These are phyloP conservation scores for Tetragnatha versicolor DNA, from an alignment of 1,140 invertebrate species.

Conservation along the genomic window DNA sequence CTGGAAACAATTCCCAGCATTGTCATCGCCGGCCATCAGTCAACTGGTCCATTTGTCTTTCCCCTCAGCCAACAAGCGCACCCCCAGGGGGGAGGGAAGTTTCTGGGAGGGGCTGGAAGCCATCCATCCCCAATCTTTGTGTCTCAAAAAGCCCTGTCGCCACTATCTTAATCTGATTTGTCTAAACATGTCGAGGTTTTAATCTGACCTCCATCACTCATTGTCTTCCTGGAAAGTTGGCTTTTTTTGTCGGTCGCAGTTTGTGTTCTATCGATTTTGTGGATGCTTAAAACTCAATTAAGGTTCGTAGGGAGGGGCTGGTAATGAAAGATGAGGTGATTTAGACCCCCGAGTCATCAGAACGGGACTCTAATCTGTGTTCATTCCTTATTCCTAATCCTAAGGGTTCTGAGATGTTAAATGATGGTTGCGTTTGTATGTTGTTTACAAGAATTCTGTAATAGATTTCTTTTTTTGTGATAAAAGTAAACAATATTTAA, in stretches of 20 bases:
- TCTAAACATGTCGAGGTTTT: conserved; percentile 48
- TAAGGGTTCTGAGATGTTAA: too few species aligned
- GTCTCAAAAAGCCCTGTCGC: conserved; percentile 14
- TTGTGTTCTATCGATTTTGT: not conserved
- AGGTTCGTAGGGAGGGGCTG: not conserved
- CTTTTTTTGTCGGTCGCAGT: not conserved
- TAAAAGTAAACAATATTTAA: too few species aligned
- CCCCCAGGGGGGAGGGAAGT: not conserved
- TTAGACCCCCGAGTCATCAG: too few species aligned
- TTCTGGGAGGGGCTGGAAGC: not conserved
- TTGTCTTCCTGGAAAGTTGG: not conserved
- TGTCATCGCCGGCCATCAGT: conserved; percentile 19
- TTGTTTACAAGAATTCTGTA: too few species aligned
- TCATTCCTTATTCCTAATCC: too few species aligned
- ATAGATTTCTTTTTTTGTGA: too few species aligned
- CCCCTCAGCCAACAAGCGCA: not conserved
- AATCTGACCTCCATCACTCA: conserved; percentile 33
- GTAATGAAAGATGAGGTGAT: too few species aligned
- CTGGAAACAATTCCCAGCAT: conserved; percentile 24
- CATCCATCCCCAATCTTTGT: conserved; percentile 39
- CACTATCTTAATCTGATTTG: conserved; percentile 46
- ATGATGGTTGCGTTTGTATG: too few species aligned
- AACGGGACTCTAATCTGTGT: too few species aligned
- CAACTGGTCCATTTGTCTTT: conserved; percentile 42
- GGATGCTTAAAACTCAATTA: conserved; percentile 11